A percentile compares a stretch with the other conserved stretches of the same genome.
These are phyloP conservation scores for Eptesicus fuscus DNA, from an alignment of 2,113 vertebrate species.

Conservation along the genomic window DNA sequence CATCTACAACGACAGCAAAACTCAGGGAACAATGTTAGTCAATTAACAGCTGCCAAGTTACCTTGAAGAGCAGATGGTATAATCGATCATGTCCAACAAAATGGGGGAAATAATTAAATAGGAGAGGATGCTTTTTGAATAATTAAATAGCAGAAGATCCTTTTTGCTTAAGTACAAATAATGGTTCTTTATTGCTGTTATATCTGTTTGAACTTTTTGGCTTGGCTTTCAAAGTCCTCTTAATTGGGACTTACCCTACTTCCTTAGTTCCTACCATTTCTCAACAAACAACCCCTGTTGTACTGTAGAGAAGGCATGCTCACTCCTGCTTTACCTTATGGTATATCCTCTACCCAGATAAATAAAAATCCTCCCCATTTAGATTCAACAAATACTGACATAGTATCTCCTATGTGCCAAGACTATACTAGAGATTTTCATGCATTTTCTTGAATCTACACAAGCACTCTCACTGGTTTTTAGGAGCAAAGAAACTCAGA, in stretches of 20 bases:
- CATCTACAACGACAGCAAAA: conserved; percentile 23
- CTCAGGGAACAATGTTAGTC: conserved; percentile 14
- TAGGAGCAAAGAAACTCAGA: not conserved
- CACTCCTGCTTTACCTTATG: not conserved
- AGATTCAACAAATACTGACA: not conserved
- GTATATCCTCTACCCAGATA: not conserved
- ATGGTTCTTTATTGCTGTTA: not conserved
- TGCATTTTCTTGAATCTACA: not conserved
- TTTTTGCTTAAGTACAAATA: not conserved
- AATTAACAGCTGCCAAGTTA: conserved; percentile 32
- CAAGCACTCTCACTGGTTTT: not conserved
- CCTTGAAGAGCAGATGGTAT: conserved; percentile 22
- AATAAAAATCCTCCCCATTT: not conserved
- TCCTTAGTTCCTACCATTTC: not conserved
- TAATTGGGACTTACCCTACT: not conserved
- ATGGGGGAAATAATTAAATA: not conserved
- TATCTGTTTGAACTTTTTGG: not conserved
- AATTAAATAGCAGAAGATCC: not conserved
- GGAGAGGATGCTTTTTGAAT: not conserved
- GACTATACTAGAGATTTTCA: not conserved
- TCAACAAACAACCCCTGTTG: not conserved
- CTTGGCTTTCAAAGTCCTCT: not conserved
- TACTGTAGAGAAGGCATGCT: not conserved
- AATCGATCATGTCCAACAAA: conserved; percentile 1
- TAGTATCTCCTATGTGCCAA: not conserved